Percentiles rank a stretch among this genome's conserved stretches.
Conservation (phyloP, 2,888 invertebrate genomes). For the Halocaridina rubra region DNA sequence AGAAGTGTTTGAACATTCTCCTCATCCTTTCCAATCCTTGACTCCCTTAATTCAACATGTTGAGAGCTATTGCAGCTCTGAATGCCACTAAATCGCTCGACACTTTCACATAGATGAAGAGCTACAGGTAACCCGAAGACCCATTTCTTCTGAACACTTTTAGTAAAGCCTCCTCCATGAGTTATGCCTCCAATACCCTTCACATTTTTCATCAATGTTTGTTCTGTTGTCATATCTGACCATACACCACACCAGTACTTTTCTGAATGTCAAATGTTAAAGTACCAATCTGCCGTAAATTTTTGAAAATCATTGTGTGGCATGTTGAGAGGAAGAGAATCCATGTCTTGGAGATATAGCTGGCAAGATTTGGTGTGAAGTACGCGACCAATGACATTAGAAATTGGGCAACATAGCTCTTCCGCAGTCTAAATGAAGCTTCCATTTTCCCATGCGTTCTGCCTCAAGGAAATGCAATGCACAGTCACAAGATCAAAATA, state of each 20-base stretch:
- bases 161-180: no score
- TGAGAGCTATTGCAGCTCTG: not conserved
- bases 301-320: constrained; percentile 21
- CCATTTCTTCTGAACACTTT: no score
- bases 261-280: not conserved
- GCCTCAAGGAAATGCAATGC: not conserved
- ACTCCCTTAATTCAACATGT: no score
- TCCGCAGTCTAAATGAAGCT: not conserved
- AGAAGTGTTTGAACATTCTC: not conserved
- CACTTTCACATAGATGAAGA: not conserved
- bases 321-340: not conserved
- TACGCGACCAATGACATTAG: not conserved
- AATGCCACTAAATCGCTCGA: not conserved
- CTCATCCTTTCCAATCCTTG: not conserved
- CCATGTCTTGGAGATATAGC: not conserved
- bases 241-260: constrained; percentile 24
- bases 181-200: no score
- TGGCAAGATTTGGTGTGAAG: not conserved
- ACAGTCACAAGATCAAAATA: not conserved
- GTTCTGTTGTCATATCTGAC: not conserved
- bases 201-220: no score
- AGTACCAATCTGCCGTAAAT: not conserved
- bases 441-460: not conserved
- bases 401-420: not conserved
- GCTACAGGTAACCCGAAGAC: not conserved